Evolutionary conservation across 2,888 invertebrate genomes (phyloP).

Genomic region (Steinernema hermaphroditum): DNA sequence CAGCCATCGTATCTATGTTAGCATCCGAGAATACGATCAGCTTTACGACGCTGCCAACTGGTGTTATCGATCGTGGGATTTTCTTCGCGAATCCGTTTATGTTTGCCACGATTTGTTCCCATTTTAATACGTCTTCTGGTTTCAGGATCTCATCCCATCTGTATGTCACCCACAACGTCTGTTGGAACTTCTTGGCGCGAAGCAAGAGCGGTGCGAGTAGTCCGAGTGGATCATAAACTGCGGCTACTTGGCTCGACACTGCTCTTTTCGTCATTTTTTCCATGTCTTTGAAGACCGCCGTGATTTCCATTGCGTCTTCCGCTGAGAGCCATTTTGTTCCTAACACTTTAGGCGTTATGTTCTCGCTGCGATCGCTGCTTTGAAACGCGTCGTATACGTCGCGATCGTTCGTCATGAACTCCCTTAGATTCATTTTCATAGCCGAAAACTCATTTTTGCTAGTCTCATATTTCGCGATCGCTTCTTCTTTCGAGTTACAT

Average conservation of each 20-base stretch:
- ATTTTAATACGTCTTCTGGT: neutral
- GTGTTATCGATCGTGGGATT: neutral
- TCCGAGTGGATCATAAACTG: neutral
- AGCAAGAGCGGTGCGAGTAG: neutral
- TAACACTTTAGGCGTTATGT: neutral
- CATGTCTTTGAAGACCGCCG: neutral
- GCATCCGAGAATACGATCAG: neutral
- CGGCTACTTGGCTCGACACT: neutral
- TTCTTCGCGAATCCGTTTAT: neutral
- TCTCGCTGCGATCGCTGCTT: neutral
- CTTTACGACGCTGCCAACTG: neutral
- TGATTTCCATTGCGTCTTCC: neutral
- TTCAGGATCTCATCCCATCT: neutral
- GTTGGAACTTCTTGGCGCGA: neutral
- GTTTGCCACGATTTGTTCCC: neutral
- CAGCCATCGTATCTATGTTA: slow-evolving; percentile 10
- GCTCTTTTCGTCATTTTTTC: neutral
- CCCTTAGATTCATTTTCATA: slow-evolving; percentile 20
- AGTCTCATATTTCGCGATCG: too few species aligned
- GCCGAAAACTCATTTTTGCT: too few species aligned
- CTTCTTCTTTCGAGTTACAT: too few species aligned
- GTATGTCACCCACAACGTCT: neutral
- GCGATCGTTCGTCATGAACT: slow-evolving; percentile 14
- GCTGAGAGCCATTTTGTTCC: slow-evolving; percentile 31
- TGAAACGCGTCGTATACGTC: neutral